Percentiles rank a stretch among this genome's conserved stretches.
These are phyloP conservation scores for Orthosia incerta DNA, from an alignment of 2,888 invertebrate species.

Conservation along the genomic window DNA sequence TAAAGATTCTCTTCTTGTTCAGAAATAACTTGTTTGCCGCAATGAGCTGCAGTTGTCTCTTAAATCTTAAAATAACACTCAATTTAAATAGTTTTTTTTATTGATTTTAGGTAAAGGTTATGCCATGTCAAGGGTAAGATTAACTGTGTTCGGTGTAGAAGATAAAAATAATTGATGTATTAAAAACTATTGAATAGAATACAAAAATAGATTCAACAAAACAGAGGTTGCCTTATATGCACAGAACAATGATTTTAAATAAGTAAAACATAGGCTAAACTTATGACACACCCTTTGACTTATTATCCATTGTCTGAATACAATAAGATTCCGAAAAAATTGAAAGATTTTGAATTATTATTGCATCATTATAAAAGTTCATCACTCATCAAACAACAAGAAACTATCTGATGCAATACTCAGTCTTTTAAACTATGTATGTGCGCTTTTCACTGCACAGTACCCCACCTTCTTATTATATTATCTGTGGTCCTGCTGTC, in stretches of 20 bases:
- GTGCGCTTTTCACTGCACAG: too few species aligned
- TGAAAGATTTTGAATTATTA: not conserved
- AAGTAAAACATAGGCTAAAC: constrained; percentile 12
- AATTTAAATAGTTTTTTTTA: too few species aligned
- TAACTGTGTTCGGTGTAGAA: too few species aligned
- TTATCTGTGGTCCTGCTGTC: too few species aligned
- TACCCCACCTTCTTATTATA: too few species aligned
- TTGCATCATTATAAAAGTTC: constrained; percentile 6
- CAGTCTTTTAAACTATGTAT: too few species aligned
- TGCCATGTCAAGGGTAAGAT: too few species aligned
- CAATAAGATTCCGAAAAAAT: constrained; percentile 14
- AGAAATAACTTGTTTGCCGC: not conserved
- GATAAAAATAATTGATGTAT: not conserved
- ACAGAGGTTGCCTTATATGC: constrained; percentile 3
- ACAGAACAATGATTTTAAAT: constrained; percentile 22
- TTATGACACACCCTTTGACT: constrained; percentile 33
- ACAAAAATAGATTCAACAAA: not conserved
- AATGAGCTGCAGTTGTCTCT: too few species aligned
- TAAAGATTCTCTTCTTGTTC: not conserved
- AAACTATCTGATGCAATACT: too few species aligned
- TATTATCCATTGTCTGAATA: constrained; percentile 27
- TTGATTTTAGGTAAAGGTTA: too few species aligned
- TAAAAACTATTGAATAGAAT: not conserved
- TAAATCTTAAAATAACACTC: too few species aligned
- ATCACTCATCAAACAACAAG: not conserved